Conservation (phyloP, 2,113 vertebrate species). For the Cranoglanis bouderius region DNA sequence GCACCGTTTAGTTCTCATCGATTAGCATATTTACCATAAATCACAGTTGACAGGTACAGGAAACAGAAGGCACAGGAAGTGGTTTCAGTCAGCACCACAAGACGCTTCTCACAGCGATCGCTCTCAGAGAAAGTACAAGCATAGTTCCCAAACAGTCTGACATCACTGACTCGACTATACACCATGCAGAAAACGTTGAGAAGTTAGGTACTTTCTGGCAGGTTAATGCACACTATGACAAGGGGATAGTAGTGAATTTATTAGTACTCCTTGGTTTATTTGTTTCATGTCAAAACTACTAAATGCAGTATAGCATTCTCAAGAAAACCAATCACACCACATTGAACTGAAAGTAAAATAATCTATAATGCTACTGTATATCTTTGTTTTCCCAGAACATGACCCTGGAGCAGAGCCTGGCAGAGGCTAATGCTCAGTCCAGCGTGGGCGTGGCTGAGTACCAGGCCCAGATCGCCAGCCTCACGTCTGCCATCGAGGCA, state of each 20-base stretch:
- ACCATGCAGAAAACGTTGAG: neutral
- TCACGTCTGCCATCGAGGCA: slow-evolving; percentile 63
- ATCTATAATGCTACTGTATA: neutral
- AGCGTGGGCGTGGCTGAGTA: slow-evolving; percentile 64
- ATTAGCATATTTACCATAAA: slow-evolving; percentile 47
- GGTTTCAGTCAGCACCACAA: slow-evolving; percentile 52
- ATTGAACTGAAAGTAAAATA: neutral
- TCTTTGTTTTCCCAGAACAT: slow-evolving; percentile 54
- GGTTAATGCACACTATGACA: neutral
- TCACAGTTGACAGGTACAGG: slow-evolving; percentile 54
- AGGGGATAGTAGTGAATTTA: neutral
- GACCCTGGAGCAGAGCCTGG: slow-evolving; percentile 61
- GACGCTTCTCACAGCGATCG: neutral
- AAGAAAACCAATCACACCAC: neutral
- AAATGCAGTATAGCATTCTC: neutral
- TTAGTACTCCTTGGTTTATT: neutral
- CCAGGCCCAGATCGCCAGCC: slow-evolving; percentile 62
- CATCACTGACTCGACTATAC: neutral
- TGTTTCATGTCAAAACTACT: neutral
- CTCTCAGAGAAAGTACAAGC: neutral
- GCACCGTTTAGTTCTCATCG: slow-evolving; percentile 4
- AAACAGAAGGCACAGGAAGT: slow-evolving; percentile 52
- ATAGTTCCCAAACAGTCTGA: neutral
- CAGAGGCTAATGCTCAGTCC: slow-evolving; percentile 62
- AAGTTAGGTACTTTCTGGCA: slow-evolving; percentile 18